These are phyloP conservation scores for Ceratina calcarata DNA, from an alignment of 1,140 invertebrate genomes.

Conservation along the genomic window DNA sequence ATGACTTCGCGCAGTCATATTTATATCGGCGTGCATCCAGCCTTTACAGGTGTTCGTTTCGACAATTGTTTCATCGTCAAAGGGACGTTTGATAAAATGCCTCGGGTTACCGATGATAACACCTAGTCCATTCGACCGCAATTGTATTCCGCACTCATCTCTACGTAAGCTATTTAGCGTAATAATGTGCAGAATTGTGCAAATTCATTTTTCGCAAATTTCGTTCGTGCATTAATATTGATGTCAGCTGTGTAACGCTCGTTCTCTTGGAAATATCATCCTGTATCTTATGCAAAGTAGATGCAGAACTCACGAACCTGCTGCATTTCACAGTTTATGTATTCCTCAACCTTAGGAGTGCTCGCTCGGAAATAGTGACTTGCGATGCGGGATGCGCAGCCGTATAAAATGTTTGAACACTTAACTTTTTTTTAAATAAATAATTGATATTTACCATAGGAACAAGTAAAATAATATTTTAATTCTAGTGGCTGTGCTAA, in stretches of 20 bases:
- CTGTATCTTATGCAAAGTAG: background rate
- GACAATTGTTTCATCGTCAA: constrained; percentile 15
- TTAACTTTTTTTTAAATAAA: too few species aligned
- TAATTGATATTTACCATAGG: too few species aligned
- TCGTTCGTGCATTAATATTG: background rate
- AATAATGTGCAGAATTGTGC: too few species aligned
- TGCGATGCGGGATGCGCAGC: background rate
- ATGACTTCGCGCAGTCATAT: constrained; percentile 22
- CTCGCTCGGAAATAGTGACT: background rate
- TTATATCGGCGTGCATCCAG: constrained; percentile 7
- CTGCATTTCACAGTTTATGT: background rate
- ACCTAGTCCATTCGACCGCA: background rate
- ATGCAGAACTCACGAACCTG: background rate
- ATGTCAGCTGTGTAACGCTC: background rate
- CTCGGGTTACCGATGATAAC: background rate
- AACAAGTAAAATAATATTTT: too few species aligned
- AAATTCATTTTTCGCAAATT: too few species aligned
- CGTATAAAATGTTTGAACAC: too few species aligned
- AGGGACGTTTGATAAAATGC: background rate
- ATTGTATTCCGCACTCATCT: too few species aligned
- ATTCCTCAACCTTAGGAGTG: background rate
- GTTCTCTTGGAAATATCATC: background rate
- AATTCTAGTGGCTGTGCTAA: too few species aligned
- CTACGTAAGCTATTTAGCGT: too few species aligned
- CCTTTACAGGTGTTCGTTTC: constrained; percentile 7